Conservation (phyloP, 2,888 invertebrate species). For the Sesia apiformis region DNA sequence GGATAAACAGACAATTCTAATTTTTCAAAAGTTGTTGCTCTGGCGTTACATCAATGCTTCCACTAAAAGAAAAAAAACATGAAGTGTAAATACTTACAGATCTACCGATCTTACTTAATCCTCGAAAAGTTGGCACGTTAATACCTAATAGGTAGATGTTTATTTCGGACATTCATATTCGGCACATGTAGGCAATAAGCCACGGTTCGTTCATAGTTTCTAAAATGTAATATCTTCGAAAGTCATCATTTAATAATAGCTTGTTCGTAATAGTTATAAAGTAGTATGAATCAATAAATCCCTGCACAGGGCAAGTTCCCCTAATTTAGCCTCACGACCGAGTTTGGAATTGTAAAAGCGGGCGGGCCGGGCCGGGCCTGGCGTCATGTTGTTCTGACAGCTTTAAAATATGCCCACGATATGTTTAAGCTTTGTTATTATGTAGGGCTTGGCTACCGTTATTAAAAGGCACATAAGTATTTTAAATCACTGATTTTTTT, state of each 20-base stretch:
- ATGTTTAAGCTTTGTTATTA: conserved; percentile 10
- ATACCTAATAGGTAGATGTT: background rate
- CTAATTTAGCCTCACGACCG: conserved; percentile 52
- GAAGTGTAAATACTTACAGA: too few relatives aligned
- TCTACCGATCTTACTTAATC: too few relatives aligned
- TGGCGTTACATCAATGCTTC: too few relatives aligned
- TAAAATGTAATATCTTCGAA: too few relatives aligned
- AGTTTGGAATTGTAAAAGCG: conserved; percentile 43
- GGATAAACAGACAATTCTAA: too few relatives aligned
- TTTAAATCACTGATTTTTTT: too few relatives aligned
- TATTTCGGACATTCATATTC: background rate
- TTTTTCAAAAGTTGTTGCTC: too few relatives aligned
- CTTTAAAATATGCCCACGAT: conserved; percentile 59
- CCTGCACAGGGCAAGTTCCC: conserved; percentile 38
- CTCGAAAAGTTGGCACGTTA: background rate
- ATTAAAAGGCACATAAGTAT: too few relatives aligned
- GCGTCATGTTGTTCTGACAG: conserved; percentile 66
- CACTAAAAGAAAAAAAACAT: too few relatives aligned
- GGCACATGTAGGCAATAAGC: too few relatives aligned
- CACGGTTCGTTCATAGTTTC: too few relatives aligned
- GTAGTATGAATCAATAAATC: conserved; percentile 24
- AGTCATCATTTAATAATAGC: background rate
- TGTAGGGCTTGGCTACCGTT: background rate
- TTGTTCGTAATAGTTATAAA: conserved; percentile 31
- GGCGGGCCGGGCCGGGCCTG: conserved; percentile 20